These are phyloP conservation scores for Amphilophus citrinellus DNA, from an alignment of 2,113 vertebrate genomes.

Conservation along the genomic window DNA sequence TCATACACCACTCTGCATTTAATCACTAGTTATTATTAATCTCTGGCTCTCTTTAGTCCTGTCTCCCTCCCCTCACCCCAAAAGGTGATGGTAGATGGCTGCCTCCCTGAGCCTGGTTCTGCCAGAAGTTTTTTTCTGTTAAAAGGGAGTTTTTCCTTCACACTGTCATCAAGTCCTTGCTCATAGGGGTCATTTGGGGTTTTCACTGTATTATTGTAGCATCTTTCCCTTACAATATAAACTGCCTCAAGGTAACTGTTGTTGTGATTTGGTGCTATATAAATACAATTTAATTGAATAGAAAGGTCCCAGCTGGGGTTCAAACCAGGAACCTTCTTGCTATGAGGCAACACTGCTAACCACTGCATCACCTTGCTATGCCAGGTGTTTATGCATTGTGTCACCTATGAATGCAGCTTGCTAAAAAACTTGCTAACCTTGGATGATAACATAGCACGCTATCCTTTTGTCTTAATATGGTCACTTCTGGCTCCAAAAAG, in stretches of 20 bases:
- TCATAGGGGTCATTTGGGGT: background rate
- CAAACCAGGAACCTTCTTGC: too few relatives aligned
- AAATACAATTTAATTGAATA: too few relatives aligned
- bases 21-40: background rate
- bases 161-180: background rate
- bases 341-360: too few relatives aligned
- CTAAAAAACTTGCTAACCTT: too few relatives aligned
- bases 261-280: fast-evolving
- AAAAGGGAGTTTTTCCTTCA: background rate
- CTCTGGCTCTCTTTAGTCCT: background rate
- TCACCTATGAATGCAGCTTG: too few relatives aligned
- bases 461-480: too few relatives aligned
- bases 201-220: fast-evolving
- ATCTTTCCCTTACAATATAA: background rate
- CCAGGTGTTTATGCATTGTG: too few relatives aligned
- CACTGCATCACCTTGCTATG: too few relatives aligned
- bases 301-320: too few relatives aligned
- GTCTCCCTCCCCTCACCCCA: too few relatives aligned
- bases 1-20: background rate
- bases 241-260: fast-evolving
- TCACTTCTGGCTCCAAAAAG: too few relatives aligned
- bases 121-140: background rate
- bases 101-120: background rate
- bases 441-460: too few relatives aligned
- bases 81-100: background rate